Percentiles rank a stretch among this genome's conserved stretches.
These are phyloP conservation scores for Cryptoleucopteryx plumbea DNA, from an alignment of 2,113 vertebrate genomes.

Conservation along the genomic window DNA sequence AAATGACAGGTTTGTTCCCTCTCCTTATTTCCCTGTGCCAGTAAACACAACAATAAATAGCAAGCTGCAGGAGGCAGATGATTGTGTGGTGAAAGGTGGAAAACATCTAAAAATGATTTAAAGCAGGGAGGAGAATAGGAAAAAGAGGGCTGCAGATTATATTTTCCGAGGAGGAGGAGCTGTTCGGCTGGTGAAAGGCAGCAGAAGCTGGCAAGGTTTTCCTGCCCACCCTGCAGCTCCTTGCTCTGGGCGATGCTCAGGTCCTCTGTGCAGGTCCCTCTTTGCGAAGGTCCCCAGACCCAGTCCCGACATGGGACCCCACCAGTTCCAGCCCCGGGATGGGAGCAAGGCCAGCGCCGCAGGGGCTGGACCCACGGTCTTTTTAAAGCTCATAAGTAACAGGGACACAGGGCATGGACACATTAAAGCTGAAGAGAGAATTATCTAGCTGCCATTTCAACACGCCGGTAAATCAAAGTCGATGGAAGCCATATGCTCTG, in stretches of 20 bases:
- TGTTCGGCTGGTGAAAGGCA: background rate
- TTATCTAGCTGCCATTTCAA: slow-evolving; percentile 57
- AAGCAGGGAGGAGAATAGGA: background rate
- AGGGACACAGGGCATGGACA: background rate
- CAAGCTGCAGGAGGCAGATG: slow-evolving; percentile 48
- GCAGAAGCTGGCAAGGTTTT: background rate
- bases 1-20: slow-evolving; percentile 26
- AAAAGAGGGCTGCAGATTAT: background rate
- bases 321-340: background rate
- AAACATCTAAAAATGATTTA: slow-evolving; percentile 54
- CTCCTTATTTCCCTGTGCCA: background rate
- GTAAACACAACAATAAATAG: slow-evolving; percentile 58
- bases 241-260: background rate
- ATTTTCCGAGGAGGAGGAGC: background rate
- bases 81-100: slow-evolving; percentile 48
- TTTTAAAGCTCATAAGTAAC: background rate
- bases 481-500: slow-evolving; percentile 49
- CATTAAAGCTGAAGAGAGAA: slow-evolving; percentile 1
- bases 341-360: background rate
- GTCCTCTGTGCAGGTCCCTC: background rate
- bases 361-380: rapidly evolving
- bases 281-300: background rate
- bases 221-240: background rate
- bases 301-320: background rate
- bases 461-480: slow-evolving; percentile 27